Percentiles rank a stretch among this genome's conserved stretches.
phyloP scores from a whole-genome alignment of 2,888 invertebrate species.

The Drosophila mettleri region DNA sequence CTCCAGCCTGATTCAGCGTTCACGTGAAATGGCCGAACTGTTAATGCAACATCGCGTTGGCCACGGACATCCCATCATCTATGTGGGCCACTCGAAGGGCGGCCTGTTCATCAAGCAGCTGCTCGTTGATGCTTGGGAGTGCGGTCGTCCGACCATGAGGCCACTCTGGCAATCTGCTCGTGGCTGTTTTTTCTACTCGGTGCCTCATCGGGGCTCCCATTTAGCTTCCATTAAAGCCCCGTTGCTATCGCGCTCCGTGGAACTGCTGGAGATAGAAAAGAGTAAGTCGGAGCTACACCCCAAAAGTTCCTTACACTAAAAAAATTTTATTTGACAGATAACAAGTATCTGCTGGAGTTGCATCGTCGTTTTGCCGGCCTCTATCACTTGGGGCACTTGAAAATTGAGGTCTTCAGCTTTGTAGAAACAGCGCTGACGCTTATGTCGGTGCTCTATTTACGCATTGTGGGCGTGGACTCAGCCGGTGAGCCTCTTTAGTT shows the following conservation, averaged over 20 bases:
- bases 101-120: constrained; percentile 94
- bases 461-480: constrained; percentile 91
- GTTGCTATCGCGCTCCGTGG: constrained; percentile 90
- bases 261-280: constrained; percentile 91
- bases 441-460: constrained; percentile 90
- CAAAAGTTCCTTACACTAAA: not conserved
- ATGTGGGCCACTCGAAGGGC: constrained; percentile 94
- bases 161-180: constrained; percentile 87
- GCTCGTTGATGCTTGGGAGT: constrained; percentile 88
- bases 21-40: constrained; percentile 90
- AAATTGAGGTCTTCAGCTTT: constrained; percentile 89
- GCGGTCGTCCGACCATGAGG: constrained; percentile 84
- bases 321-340: constrained; percentile 86
- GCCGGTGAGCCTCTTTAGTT: constrained; percentile 87
- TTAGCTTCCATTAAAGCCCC: constrained; percentile 91
- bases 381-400: constrained; percentile 86
- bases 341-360: constrained; percentile 88
- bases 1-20: constrained; percentile 88
- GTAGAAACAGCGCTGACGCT: constrained; percentile 91
- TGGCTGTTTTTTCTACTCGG: constrained; percentile 93
- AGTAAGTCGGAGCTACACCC: constrained; percentile 86
- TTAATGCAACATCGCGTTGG: constrained; percentile 89
- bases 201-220: constrained; percentile 93
- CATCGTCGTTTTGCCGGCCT: constrained; percentile 88
- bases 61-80: constrained; percentile 91